Percentiles rank a stretch among this genome's conserved stretches.
Evolutionary conservation across 2,888 invertebrate genomes (phyloP).

Genomic region (Hyalella azteca): DNA sequence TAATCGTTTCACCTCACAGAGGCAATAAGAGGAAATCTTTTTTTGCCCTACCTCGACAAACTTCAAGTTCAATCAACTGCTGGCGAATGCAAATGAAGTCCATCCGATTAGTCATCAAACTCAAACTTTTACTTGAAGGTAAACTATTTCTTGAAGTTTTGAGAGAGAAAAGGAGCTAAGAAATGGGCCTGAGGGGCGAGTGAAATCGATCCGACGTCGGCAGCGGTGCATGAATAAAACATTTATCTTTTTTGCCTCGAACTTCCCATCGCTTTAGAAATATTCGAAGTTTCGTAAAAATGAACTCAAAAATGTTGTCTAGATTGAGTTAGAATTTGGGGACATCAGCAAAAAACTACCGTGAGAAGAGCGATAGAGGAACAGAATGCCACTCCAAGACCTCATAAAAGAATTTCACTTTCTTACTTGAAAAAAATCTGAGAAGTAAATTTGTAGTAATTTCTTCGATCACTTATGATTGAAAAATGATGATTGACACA

Average conservation of each 20-base stretch:
- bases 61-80: slow-evolving; percentile 30
- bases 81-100: slow-evolving; percentile 21
- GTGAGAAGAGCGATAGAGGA: not conserved
- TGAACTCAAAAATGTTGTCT: slow-evolving; percentile 15
- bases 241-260: slow-evolving; percentile 29
- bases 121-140: slow-evolving; percentile 11
- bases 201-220: slow-evolving; percentile 25
- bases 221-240: slow-evolving; percentile 25
- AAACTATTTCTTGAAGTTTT: not conserved
- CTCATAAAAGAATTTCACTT: slow-evolving; percentile 3
- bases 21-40: slow-evolving; percentile 8
- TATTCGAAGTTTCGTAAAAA: slow-evolving; percentile 21
- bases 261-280: slow-evolving; percentile 22
- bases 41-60: slow-evolving; percentile 11
- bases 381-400: slow-evolving; percentile 23
- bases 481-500: no score
- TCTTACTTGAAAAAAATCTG: no score
- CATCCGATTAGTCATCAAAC: slow-evolving; percentile 30
- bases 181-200: not conserved
- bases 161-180: not conserved
- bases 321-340: slow-evolving; percentile 33
- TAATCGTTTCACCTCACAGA: no score
- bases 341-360: slow-evolving; percentile 23
- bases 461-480: no score
- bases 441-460: no score